These are phyloP conservation scores for Myrmecobius fasciatus DNA, from an alignment of 2,113 vertebrate genomes.

Conservation along the genomic window DNA sequence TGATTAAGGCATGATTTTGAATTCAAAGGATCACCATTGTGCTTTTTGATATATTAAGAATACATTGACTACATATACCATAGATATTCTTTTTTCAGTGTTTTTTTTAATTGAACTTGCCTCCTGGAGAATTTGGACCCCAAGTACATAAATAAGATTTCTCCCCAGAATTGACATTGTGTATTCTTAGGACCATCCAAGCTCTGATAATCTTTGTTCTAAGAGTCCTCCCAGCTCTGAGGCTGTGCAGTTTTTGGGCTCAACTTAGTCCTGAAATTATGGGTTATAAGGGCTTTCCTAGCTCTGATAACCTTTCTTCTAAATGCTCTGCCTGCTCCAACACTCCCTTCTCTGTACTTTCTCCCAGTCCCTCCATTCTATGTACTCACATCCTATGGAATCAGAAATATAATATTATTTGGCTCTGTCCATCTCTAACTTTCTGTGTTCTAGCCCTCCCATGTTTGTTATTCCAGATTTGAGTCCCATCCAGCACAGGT, in stretches of 20 bases:
- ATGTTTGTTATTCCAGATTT: too few relatives aligned
- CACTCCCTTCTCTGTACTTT: not conserved
- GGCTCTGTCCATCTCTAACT: too few relatives aligned
- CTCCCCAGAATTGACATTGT: not conserved
- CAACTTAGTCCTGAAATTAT: not conserved
- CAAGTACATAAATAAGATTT: not conserved
- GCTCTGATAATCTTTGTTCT: not conserved
- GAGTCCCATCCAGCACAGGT: too few relatives aligned
- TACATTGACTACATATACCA: too few relatives aligned
- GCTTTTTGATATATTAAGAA: too few relatives aligned
- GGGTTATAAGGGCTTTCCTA: not conserved
- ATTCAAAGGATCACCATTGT: too few relatives aligned
- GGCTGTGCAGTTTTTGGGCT: not conserved
- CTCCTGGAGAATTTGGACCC: not conserved
- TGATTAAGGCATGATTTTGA: too few relatives aligned
- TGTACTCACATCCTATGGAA: too few relatives aligned
- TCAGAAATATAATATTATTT: too few relatives aligned
- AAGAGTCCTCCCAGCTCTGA: not conserved
- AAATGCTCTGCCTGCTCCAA: not conserved
- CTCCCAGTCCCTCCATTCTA: too few relatives aligned
- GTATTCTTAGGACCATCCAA: not conserved
- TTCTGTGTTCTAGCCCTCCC: too few relatives aligned
- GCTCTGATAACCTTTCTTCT: not conserved
- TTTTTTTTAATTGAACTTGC: not conserved
- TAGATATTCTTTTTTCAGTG: too few relatives aligned